phyloP scores from a whole-genome alignment of 1,140 invertebrate species.

The Globodera ellingtonae region DNA sequence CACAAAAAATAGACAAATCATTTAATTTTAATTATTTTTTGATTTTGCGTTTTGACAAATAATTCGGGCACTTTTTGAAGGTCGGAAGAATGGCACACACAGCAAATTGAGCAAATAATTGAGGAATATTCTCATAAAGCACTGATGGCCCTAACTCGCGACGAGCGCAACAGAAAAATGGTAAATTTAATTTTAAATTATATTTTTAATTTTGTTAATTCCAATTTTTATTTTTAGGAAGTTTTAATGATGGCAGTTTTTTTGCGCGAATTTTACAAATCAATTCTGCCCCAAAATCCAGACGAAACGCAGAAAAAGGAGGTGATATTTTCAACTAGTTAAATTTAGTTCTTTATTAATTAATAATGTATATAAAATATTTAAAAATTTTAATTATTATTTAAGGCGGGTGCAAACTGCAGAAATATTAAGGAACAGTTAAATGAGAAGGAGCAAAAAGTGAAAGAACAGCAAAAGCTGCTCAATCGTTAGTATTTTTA shows the following conservation, averaged over 20 bases:
- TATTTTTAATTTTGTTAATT: too few species aligned
- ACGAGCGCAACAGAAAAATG: not conserved
- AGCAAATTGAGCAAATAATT: not conserved
- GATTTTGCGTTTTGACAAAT: too few species aligned
- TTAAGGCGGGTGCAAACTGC: too few species aligned
- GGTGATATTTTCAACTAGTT: not conserved
- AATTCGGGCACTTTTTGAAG: not conserved
- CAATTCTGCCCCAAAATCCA: not conserved
- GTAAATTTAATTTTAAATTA: not conserved
- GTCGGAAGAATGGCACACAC: not conserved
- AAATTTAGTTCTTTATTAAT: too few species aligned
- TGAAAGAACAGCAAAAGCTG: too few species aligned
- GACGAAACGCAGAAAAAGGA: not conserved
- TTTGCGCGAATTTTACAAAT: not conserved
- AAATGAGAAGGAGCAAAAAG: too few species aligned
- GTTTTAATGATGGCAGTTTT: not conserved
- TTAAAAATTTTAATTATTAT: too few species aligned
- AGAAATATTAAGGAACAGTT: too few species aligned
- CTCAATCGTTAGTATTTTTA: too few species aligned
- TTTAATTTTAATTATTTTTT: too few species aligned
- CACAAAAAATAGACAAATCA: too few species aligned
- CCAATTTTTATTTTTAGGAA: not conserved
- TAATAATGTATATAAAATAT: too few species aligned
- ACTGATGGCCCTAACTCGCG: not conserved
- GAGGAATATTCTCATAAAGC: not conserved